phyloP scores from a whole-genome alignment of 2,113 vertebrate species.

The Zosterops lateralis region DNA sequence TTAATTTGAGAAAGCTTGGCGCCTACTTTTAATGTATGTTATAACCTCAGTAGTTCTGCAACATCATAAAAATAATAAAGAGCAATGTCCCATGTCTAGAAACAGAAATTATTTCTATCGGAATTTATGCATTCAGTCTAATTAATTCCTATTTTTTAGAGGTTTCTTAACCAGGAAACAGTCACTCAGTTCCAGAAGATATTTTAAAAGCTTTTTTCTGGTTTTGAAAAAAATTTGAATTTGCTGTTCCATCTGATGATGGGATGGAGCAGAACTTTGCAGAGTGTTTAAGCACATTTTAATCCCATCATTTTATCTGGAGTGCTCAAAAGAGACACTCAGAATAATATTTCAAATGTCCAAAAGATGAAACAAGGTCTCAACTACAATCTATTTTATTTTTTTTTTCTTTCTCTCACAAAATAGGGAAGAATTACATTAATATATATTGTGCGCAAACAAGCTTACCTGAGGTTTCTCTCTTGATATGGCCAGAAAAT shows the following conservation, averaged over 20 bases:
- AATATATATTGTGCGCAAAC: neutral
- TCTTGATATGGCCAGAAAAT: neutral
- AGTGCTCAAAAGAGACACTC: neutral
- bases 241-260: neutral
- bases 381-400: neutral
- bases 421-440: neutral
- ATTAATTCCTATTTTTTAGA: conserved; percentile 15
- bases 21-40: neutral
- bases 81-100: conserved; percentile 52
- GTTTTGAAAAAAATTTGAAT: neutral
- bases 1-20: neutral
- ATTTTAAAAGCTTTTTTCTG: neutral
- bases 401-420: neutral
- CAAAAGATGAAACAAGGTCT: neutral
- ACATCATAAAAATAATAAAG: conserved; percentile 62
- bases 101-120: conserved; percentile 8
- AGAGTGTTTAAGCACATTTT: neutral
- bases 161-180: neutral
- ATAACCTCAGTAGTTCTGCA: conserved; percentile 32
- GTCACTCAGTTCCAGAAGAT: neutral
- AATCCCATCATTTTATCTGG: neutral
- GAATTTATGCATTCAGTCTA: neutral
- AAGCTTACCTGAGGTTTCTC: neutral
- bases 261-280: neutral
- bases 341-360: neutral